Evolutionary conservation across 1,140 invertebrate species (phyloP), one percentile per base, ranked within the genome.

Genomic region (Euglossa dilemma): DNA sequence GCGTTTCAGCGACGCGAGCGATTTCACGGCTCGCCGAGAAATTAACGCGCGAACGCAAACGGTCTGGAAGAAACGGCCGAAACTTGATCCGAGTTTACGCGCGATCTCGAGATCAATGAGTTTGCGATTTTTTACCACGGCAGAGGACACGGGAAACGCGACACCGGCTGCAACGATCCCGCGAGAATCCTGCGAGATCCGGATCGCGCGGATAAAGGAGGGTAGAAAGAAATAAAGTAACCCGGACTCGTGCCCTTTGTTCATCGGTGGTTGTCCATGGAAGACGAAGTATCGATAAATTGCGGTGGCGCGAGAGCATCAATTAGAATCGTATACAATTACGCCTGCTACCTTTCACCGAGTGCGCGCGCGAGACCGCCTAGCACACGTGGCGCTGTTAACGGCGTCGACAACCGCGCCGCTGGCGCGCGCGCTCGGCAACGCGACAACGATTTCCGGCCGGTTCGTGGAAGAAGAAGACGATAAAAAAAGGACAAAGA

Each of bases 401-500:
- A 61, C 75, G 74, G 56, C 81, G 75, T 83, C 81, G 74, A 78
- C 74, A 69, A 76, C 52, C 57, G 56, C 56, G 36, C 36, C 36
- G 36, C 36, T 1, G 1, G 36, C 36, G 36, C 69, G 52, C 66
- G 54, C 61, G 54, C 23, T 36, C 45, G 69, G 43, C 69, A 83
- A 83, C 78, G 82, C 66, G 74, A 88, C 80, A 77, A 85, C 74
- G 45, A 87, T 83, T 88, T 88, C 87, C 87, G 87, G 87, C 28
- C 82, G 86, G 73, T 88, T 88, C 87, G 75, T 78, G 83, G 87
- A 88, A 88, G 86, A 63, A 54, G 43, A 78, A 45, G 75, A 76
- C 76, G 72, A 82, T 81, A 28, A 88, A 75, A n/a, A 63, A 84
- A 63, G 64, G 63, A 72, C 20, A 61, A 80, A 71, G 75, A 83